Evolutionary conservation across 2,113 vertebrate species (phyloP).

Genomic region (Aptenodytes patagonicus): DNA sequence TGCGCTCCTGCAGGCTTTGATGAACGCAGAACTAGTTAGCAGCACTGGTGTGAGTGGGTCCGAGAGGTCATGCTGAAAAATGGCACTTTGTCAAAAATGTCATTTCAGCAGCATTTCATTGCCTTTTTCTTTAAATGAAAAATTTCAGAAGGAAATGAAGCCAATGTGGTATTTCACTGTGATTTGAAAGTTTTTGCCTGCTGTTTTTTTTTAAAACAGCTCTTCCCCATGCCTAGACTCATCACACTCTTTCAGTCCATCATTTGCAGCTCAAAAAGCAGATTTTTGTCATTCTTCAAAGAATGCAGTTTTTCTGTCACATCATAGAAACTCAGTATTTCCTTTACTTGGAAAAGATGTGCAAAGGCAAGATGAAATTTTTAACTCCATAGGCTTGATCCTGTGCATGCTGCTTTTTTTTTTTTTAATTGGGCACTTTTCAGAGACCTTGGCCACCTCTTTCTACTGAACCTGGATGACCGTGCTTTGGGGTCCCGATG

Average conservation of each 20-base stretch:
- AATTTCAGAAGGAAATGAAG: constrained; percentile 42
- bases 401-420: background rate
- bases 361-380: background rate
- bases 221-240: background rate
- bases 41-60: constrained; percentile 33
- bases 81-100: constrained; percentile 58
- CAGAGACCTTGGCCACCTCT: background rate
- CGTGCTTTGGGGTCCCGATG: background rate
- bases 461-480: background rate
- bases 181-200: background rate
- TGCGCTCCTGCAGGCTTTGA: background rate
- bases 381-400: background rate
- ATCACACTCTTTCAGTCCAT: background rate
- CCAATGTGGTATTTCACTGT: background rate
- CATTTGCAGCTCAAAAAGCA: background rate
- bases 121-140: constrained; percentile 49
- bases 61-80: constrained; percentile 50
- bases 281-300: background rate
- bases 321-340: background rate
- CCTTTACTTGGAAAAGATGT: background rate
- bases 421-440: background rate
- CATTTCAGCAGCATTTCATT: constrained; percentile 26
- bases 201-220: background rate
- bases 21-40: constrained; percentile 52
- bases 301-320: background rate